Base-by-base conservation (phyloP, 2,888 invertebrate species). In the Watsonalla binaria region DNA sequence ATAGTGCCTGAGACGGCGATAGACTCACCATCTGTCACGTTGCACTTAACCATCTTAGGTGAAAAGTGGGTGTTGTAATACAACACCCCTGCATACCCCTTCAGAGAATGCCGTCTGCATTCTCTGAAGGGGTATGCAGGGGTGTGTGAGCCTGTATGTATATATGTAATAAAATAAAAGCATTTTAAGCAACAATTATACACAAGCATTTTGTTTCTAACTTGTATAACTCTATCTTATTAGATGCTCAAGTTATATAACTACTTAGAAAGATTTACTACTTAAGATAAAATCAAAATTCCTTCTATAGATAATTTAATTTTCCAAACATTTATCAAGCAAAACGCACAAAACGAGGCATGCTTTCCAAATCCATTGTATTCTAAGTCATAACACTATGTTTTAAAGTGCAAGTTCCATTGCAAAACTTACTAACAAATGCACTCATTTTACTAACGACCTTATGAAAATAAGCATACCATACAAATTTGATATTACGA, bases 391-490 rank as follows among this genome's bases (percentile, higher is more conserved):
- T 73, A 54, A 15, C 13, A 6, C 52, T 34, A 51, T 47, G 9
- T 46, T 39, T 59, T 64, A 57, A 61, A 57, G 66, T 59, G 53
- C 55, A 54, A 64, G 62, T 58, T 47, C 42, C 46, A 45, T 45
- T 52, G 52, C 53, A 58, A 58, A 60, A 34, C 13, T 11, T 11
- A 11, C 51, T 53, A 24, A 34, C 51, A 50, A 59, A 52, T 59
- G 52, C 62, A 65, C 65, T 62, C 58, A 66, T 66, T 72, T 68
- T 61, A 59, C 70, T 73, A 69, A 74, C 67, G 66, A 75, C 63
- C 67, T 70, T 70, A 73, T 69, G 70, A 74, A 80, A 80, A 78
- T 74, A 59, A 63, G 54, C 51, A 60, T 56, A 61, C 48, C 61
- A 50, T 51, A 63, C 72, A 58, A 67, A 61, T 45, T 61, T 71